Percentiles rank a stretch among this genome's conserved stretches.
phyloP scores from a whole-genome alignment of 2,113 vertebrate species.

The Ellobius talpinus region DNA sequence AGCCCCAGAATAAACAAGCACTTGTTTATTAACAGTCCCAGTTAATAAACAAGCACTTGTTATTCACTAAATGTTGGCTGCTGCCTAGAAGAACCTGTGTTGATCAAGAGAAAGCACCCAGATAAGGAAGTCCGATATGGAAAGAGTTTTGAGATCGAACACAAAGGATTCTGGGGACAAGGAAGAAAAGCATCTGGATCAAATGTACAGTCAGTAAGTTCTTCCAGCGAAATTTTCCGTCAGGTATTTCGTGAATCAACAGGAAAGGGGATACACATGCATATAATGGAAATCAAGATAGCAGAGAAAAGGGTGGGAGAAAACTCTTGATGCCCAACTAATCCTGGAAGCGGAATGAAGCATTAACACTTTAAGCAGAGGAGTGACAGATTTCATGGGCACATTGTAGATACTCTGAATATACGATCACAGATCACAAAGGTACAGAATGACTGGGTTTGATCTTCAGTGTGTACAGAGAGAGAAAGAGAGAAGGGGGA shows the following conservation, averaged over 20 bases:
- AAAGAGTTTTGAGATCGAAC: neutral
- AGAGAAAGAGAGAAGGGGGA: neutral
- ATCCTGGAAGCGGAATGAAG: conserved; percentile 22
- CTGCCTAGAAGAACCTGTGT: neutral
- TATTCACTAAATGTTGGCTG: neutral
- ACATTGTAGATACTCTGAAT: neutral
- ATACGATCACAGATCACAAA: neutral
- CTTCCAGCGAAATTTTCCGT: neutral
- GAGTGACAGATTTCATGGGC: neutral
- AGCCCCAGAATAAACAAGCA: neutral
- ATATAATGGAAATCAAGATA: neutral
- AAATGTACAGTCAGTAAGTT: neutral
- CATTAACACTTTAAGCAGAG: no score
- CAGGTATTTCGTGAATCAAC: neutral
- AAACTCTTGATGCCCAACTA: neutral
- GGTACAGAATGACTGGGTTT: neutral
- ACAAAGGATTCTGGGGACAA: neutral
- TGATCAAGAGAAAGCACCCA: neutral
- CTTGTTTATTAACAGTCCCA: no score
- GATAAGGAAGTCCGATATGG: neutral
- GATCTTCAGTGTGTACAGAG: neutral
- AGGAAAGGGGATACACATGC: neutral
- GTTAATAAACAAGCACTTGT: neutral
- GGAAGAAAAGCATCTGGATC: neutral
- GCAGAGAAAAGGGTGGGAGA: neutral